Evolutionary conservation across 2,888 invertebrate genomes (phyloP), one percentile per base, ranked within the genome.

Genomic region (Ernsta delagoae): DNA sequence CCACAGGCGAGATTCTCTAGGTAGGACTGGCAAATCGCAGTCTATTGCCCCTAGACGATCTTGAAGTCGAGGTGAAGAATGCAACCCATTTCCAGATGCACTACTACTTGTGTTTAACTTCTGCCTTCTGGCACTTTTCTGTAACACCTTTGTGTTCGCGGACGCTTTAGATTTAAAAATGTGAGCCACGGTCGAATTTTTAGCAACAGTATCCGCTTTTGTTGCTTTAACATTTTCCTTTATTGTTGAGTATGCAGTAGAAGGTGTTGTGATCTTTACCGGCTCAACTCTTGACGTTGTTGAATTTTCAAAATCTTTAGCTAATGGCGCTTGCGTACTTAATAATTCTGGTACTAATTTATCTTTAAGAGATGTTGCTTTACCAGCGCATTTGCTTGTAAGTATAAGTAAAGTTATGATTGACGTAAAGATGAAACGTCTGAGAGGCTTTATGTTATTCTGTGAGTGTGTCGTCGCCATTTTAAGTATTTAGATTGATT

Each of bases 1-100:
- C 96, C 96, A 96, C 74, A 96, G 88, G 73, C 95, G 94, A 59
- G 95, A 95, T 79, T 95, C 95, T 73, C 93, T 92, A 62, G 96
- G 95, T 79, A 96, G 87, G 78, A 94, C 94, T 74, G 95, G 95
- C 77, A 96, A 91, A 84, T 96, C 95, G 78, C 96, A 96, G 82
- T 95, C 95, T 76, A 96, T 86, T 60, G 94, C 94, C 82, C 94
- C 95, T 78, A 95, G 90, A 83, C 95, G 94, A 88, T 95, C 95
- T 85, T 95, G 95, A 72, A 95, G 84, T 75, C 94, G 91, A 77
- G 92, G 90, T 71, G 94, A 90, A 77, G 94, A 82, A 79, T 84
- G 88, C 75, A 75, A 78, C 70, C 75, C 73, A 68, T 75, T 76
- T 73, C 79, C 94, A 82, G 80, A 77, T 71, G 80, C 83, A 83